Percentiles rank a stretch among this genome's conserved stretches.
Evolutionary conservation across 2,888 invertebrate species (phyloP).

Genomic region (Dolichomitus sp.): DNA sequence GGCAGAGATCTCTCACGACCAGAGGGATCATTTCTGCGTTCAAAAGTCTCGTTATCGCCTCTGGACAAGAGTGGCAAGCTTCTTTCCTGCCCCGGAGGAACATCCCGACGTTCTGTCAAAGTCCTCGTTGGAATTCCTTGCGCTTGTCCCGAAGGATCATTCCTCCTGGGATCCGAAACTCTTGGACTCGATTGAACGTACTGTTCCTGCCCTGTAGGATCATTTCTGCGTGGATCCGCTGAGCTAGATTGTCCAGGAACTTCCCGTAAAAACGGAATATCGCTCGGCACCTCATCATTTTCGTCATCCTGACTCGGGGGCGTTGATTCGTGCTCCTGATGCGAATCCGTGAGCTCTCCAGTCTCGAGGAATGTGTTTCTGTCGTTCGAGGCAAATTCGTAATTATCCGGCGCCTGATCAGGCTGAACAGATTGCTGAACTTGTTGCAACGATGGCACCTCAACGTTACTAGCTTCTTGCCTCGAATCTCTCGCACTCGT

Average conservation of each 20-base stretch:
- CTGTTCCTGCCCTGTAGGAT: slow-evolving; percentile 84
- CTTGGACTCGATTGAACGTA: slow-evolving; percentile 73
- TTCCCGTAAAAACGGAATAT: slow-evolving; percentile 84
- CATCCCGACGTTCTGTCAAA: slow-evolving; percentile 77
- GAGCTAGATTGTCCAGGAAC: slow-evolving; percentile 84
- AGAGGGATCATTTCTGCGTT: slow-evolving; percentile 83
- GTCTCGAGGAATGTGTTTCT: slow-evolving; percentile 85
- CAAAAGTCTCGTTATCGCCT: slow-evolving; percentile 71
- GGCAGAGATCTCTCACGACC: slow-evolving; percentile 83
- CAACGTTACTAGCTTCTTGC: slow-evolving; percentile 80
- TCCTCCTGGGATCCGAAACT: slow-evolving; percentile 80
- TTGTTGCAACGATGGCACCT: slow-evolving; percentile 77
- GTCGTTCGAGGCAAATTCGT: slow-evolving; percentile 85
- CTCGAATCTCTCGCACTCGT: slow-evolving; percentile 72
- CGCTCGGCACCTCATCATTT: slow-evolving; percentile 84
- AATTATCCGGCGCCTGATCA: slow-evolving; percentile 80
- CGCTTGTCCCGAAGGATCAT: slow-evolving; percentile 83
- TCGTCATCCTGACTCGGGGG: slow-evolving; percentile 84
- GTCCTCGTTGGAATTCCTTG: slow-evolving; percentile 71
- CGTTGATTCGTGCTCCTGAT: slow-evolving; percentile 81
- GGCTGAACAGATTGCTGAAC: slow-evolving; percentile 33
- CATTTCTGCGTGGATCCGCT: slow-evolving; percentile 82
- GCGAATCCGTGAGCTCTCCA: slow-evolving; percentile 84
- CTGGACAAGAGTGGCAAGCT: slow-evolving; percentile 72
- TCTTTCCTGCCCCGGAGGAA: slow-evolving; percentile 79